Percentiles rank a stretch among this genome's conserved stretches.
phyloP scores from a whole-genome alignment of 2,888 invertebrate genomes.

The Liposcelis brunnea region DNA sequence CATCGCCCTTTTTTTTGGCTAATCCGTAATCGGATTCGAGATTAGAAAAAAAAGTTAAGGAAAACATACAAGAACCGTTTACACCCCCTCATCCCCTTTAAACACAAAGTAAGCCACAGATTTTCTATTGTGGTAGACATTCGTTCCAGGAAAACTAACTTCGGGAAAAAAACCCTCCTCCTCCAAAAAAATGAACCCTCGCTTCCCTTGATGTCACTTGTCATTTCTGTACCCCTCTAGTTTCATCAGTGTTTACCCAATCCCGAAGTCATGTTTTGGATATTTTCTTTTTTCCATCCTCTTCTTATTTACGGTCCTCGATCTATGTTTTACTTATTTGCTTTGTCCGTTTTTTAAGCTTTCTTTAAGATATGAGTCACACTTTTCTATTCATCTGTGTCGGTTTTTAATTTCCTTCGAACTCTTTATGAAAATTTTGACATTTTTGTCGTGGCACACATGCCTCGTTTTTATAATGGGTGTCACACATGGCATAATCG shows the following conservation, averaged over 20 bases:
- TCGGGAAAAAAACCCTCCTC: slow-evolving; percentile 5
- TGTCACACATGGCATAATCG: neutral
- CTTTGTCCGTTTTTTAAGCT: no score
- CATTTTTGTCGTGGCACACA: slow-evolving; percentile 7
- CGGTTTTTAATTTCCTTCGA: slow-evolving; percentile 6
- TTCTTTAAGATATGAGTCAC: slow-evolving; percentile 1
- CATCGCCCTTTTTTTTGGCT: no score
- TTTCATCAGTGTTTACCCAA: neutral
- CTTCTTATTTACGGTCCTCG: no score
- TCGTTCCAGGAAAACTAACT: neutral
- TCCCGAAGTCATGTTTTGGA: no score
- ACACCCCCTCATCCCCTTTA: neutral
- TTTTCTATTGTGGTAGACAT: neutral
- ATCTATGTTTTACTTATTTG: no score
- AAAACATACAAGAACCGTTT: slow-evolving; percentile 5
- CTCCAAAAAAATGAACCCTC: slow-evolving; percentile 8
- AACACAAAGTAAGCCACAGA: slow-evolving; percentile 2
- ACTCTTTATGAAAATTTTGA: slow-evolving; percentile 9
- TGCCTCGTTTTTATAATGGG: slow-evolving; percentile 3
- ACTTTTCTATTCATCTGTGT: slow-evolving; percentile 7
- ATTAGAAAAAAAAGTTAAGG: slow-evolving; percentile 2
- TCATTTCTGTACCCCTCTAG: slow-evolving; percentile 6
- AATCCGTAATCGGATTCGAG: slow-evolving; percentile 5
- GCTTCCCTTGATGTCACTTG: slow-evolving; percentile 6
- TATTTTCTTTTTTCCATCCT: no score